Evolutionary conservation across 1,140 invertebrate species (phyloP), one percentile per base, ranked within the genome.

Genomic region (Leptinotarsa defecta): DNA sequence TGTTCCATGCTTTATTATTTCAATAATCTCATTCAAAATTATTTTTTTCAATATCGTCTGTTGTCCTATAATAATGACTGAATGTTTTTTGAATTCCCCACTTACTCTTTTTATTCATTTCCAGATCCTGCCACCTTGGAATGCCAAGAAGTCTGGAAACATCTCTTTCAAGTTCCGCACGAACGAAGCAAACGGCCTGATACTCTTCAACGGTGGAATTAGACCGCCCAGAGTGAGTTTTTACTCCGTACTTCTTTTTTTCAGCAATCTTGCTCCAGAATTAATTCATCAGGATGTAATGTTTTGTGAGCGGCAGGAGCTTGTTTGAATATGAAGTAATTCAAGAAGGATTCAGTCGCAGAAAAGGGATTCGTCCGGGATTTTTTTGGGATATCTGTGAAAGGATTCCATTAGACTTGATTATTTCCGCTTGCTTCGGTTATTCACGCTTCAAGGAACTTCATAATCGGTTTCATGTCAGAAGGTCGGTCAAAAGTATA

Each of bases 141-240:
- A 94, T 85, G 93, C 93, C 20, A 92, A 93, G 81, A 92, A 93
- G 81, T 92, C 92, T 22, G 96, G 96, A 73, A 94, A 93, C 20
- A 93, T 98, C 82, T 94, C 94, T 62, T 96, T 98, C 87, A 96
- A 96, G 87, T 94, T 99, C 82, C 91, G 96, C 74, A 98, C 97
- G 19, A 96, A 94, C 83, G 96, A 98, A 87, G 92, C 95, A 3
- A 95, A 98, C 85, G 97, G 97, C 17, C 88, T 99, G 70, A 91
- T 99, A 72, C 91, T 98, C 81, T 97, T 97, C 89, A 97, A 96
- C 84, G 93, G 93, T 80, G 95, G 95, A 82, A 90, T 91, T 62
- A 91, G 92, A 78, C 89, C 92, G 77, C 90, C 91, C 78, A 89
- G 91, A 85, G 92, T 93, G 91, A 88, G 88, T 89, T 87, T 62